A percentile compares a stretch with the other conserved stretches of the same genome.
These are phyloP conservation scores for Eueremaeus valkanovi DNA, from an alignment of 2,888 invertebrate species.

Conservation along the genomic window DNA sequence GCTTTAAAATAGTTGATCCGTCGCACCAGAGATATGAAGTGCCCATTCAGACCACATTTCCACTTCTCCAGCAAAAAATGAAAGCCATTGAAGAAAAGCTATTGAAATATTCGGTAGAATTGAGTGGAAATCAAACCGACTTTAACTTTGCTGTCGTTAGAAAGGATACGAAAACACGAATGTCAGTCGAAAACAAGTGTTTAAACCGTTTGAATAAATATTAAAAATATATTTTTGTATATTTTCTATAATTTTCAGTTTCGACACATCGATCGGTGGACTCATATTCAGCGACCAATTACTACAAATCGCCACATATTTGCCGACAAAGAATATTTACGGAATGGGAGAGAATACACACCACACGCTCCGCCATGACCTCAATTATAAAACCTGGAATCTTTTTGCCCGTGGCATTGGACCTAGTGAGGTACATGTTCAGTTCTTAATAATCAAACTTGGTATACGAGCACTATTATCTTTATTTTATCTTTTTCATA, in stretches of 20 bases:
- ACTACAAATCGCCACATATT: conserved; percentile 35
- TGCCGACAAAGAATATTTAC: conserved; percentile 37
- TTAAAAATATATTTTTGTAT: neutral
- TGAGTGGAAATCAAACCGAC: neutral
- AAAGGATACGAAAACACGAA: neutral
- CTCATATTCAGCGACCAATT: conserved; percentile 41
- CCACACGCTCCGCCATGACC: neutral
- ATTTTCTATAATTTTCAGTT: conserved; percentile 29
- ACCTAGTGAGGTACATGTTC: conserved; percentile 56
- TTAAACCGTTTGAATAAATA: neutral
- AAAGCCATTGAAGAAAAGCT: neutral
- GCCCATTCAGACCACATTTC: conserved; percentile 42
- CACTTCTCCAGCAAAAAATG: conserved; percentile 29
- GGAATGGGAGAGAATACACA: conserved; percentile 59
- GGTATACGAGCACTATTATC: conserved; percentile 68
- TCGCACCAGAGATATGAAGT: conserved; percentile 43
- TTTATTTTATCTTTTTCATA: conserved; percentile 65
- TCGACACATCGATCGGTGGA: conserved; percentile 51
- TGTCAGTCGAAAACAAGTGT: neutral
- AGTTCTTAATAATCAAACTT: neutral
- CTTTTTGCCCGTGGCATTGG: conserved; percentile 56
- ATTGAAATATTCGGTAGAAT: neutral
- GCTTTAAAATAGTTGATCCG: conserved; percentile 42
- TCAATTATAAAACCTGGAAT: conserved; percentile 32
- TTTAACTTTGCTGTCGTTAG: conserved; percentile 18